Base-by-base conservation (phyloP, 2,888 invertebrate genomes). In the Baccha elongata region DNA sequence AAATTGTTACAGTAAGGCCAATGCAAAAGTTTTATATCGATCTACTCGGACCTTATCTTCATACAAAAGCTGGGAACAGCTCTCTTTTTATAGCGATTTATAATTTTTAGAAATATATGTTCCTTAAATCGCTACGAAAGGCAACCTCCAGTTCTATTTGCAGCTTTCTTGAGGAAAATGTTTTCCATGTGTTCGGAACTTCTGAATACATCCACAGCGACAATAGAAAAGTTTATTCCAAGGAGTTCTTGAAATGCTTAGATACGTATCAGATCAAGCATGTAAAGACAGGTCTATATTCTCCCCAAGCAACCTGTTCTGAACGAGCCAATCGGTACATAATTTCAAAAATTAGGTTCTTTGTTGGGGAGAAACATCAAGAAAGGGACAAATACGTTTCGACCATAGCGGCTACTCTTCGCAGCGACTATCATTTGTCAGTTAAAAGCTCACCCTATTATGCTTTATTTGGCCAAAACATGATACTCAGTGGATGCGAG, bases 21-120 rank as follows among this genome's bases (percentile, higher is more conserved):
- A 80, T 84, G 32, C 85, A 84, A 32, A 55, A 55, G 4, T n/a
- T 84, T 10, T 80, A 44, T 15, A 60, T 81, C 15, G 69, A 81
- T 50, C 35, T 71, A 7, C 26, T 79, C 44, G 78, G 71, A 7
- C 81, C 74, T 17, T 85, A 74, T 71, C 67, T 74, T 3, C 46
- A 81, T 0, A 71, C 74, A 0, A 76, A 73, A 21, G 5, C 0
- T 1, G 75, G 64, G 0, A 13, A 71, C 11, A 19, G 65, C 2
- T 53, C 73, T 8, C 68, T 84, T 37, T 75, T 80, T n/a, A 75
- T 84, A 10, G 55, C 71, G 1, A 21, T 84, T 1, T 74, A 79
- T n/a, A 71, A 84, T 42, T 67, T 79, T 17, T 53, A 72, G 0
- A 84, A 84, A 23, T 84, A 60, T 29, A 50, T 29, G 0, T 50